These are phyloP conservation scores for Watsonalla binaria DNA, from an alignment of 2,888 invertebrate genomes.

Conservation along the genomic window DNA sequence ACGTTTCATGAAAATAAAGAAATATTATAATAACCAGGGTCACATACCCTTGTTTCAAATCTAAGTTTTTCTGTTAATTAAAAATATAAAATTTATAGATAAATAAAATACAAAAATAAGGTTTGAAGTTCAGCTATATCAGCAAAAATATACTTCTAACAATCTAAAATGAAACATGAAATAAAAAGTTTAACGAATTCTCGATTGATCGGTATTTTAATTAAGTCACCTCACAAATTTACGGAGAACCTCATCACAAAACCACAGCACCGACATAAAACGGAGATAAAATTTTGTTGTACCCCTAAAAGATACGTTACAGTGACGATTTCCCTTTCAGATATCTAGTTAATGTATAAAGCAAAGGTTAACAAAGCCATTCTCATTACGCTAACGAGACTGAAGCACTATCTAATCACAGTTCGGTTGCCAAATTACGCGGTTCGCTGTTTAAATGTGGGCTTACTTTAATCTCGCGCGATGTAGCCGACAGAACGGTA, in stretches of 20 bases:
- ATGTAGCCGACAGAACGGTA: slow-evolving; percentile 42
- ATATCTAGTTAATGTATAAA: slow-evolving; percentile 48
- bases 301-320: slow-evolving; percentile 2
- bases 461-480: slow-evolving; percentile 65
- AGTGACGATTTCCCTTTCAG: slow-evolving; percentile 25
- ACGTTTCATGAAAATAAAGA: neutral
- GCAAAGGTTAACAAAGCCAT: slow-evolving; percentile 64
- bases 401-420: slow-evolving; percentile 74
- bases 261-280: neutral
- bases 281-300: neutral
- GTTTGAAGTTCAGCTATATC: too few species aligned
- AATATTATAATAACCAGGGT: neutral
- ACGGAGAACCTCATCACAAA: neutral
- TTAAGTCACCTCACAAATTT: neutral
- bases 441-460: slow-evolving; percentile 67
- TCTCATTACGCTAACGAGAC: slow-evolving; percentile 71
- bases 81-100: too few species aligned
- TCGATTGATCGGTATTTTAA: neutral
- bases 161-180: too few species aligned
- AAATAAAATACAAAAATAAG: too few species aligned
- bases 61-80: too few species aligned
- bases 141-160: too few species aligned
- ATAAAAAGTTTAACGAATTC: too few species aligned
- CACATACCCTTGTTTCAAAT: neutral
- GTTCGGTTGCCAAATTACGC: slow-evolving; percentile 75